phyloP scores from a whole-genome alignment of 23 tunicate species.

The Oikopleura vanhoeffeni region DNA sequence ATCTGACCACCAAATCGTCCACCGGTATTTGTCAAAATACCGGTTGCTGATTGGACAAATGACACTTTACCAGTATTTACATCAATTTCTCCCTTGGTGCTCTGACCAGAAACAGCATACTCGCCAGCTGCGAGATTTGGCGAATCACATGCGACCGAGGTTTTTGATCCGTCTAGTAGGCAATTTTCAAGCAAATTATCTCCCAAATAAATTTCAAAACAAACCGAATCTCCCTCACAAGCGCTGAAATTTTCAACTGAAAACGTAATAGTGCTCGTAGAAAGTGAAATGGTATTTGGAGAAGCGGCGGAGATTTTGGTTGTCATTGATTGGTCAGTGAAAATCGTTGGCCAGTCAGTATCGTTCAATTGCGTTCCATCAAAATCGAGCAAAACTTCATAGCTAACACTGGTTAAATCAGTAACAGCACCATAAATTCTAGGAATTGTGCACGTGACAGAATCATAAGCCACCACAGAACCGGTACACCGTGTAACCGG shows the following conservation, averaged over 20 bases:
- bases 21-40: background rate
- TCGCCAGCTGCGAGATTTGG: background rate
- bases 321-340: too few species aligned
- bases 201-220: background rate
- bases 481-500: too few species aligned
- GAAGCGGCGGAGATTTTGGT: too few species aligned
- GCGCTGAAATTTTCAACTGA: background rate
- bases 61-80: background rate
- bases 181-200: background rate
- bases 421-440: too few species aligned
- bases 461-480: too few species aligned
- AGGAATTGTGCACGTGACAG: too few species aligned
- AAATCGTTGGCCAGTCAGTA: too few species aligned
- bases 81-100: background rate
- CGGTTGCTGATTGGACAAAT: background rate
- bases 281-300: background rate
- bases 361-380: too few species aligned
- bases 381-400: too few species aligned
- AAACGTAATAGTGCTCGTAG: background rate
- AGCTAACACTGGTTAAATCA: too few species aligned
- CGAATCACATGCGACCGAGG: background rate
- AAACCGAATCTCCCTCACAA: background rate
- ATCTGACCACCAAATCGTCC: background rate
- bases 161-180: background rate
- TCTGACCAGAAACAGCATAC: background rate